Evolutionary conservation across 2,797 vertebrate species (phyloP).

Genomic region (Crypturellus tataupa): DNA sequence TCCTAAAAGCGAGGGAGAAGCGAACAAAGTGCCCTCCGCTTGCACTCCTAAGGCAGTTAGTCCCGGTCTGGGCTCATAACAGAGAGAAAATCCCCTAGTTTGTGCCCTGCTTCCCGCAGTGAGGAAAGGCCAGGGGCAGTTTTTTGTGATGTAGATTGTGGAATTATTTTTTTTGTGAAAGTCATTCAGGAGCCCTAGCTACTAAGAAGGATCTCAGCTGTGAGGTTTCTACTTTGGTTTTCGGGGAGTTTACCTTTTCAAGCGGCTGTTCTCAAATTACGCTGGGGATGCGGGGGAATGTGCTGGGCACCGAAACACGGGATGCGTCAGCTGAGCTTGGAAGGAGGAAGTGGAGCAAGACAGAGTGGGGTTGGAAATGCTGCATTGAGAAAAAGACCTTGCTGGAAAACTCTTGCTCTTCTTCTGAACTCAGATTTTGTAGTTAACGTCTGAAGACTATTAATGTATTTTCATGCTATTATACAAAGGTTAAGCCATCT

Average conservation of each 20-base stretch:
- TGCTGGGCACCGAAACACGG: not conserved
- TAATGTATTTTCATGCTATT: not conserved
- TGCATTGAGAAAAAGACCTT: not conserved
- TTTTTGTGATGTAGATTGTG: not conserved
- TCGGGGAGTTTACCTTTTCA: not conserved
- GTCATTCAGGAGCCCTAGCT: not conserved
- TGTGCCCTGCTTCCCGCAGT: not conserved
- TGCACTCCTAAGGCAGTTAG: not conserved
- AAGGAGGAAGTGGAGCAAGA: not conserved
- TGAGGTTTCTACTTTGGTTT: not conserved
- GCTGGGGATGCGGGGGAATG: no score
- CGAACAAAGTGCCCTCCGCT: no score
- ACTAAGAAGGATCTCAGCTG: not conserved
- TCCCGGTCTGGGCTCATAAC: not conserved
- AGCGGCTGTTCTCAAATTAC: not conserved
- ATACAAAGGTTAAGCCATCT: not conserved
- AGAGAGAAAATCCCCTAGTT: not conserved
- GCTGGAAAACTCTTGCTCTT: not conserved
- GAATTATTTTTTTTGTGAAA: no score
- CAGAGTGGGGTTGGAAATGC: not conserved
- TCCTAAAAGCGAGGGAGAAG: not conserved
- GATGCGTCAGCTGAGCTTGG: not conserved
- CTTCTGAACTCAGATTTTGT: not conserved
- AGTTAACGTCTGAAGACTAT: not conserved
- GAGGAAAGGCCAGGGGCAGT: not conserved